These are phyloP conservation scores for Teleopsis dalmanni DNA, from an alignment of 1,140 invertebrate genomes.

Conservation along the genomic window DNA sequence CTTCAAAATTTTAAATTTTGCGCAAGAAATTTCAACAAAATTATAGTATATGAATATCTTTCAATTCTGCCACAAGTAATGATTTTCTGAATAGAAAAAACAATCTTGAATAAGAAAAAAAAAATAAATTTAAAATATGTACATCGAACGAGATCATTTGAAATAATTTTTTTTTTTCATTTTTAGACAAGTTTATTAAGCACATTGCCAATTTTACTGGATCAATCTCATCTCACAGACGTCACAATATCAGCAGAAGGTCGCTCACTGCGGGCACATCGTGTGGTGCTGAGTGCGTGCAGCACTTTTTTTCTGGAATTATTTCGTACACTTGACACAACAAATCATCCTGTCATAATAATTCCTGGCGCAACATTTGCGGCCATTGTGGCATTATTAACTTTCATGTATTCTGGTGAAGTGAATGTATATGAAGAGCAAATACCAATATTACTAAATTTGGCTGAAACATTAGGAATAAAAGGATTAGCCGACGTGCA, in stretches of 20 bases:
- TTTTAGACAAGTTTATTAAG: constrained; percentile 66
- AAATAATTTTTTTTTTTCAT: neutral
- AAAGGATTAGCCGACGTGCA: constrained; percentile 74
- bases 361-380: constrained; percentile 71
- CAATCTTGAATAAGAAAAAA: neutral
- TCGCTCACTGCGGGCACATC: constrained; percentile 70
- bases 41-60: too few relatives aligned
- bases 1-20: too few relatives aligned
- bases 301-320: constrained; percentile 86
- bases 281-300: constrained; percentile 81
- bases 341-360: constrained; percentile 75
- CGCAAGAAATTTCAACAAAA: too few relatives aligned
- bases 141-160: too few relatives aligned
- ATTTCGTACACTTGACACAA: constrained; percentile 64
- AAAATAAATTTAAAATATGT: neutral
- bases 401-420: constrained; percentile 89
- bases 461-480: constrained; percentile 78
- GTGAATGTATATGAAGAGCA: constrained; percentile 79
- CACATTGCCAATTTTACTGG: constrained; percentile 72
- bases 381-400: constrained; percentile 73
- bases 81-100: neutral
- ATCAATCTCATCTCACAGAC: constrained; percentile 79
- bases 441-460: constrained; percentile 68
- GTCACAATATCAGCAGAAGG: constrained; percentile 81
- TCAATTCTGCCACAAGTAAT: too few relatives aligned